Percentiles rank a stretch among this genome's conserved stretches.
phyloP scores from a whole-genome alignment of 2,888 invertebrate genomes.

The Sycophila texana region DNA sequence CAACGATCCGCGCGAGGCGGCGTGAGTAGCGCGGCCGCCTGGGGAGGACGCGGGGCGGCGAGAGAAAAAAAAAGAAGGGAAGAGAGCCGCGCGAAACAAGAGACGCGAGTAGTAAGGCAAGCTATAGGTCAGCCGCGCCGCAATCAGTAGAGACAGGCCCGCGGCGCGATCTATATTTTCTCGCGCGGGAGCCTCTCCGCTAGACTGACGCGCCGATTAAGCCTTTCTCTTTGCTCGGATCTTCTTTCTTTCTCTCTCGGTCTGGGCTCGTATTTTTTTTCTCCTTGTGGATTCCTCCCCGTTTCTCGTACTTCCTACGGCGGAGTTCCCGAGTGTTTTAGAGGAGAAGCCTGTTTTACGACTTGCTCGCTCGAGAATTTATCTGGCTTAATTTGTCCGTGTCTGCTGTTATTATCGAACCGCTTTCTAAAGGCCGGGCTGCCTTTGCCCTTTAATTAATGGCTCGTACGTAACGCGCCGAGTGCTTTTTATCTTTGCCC shows the following conservation, averaged over 20 bases:
- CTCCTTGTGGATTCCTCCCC: background rate
- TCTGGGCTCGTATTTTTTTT: background rate
- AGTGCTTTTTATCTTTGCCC: conserved; percentile 7
- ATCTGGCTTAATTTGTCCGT: conserved; percentile 41
- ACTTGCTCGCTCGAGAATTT: conserved; percentile 24
- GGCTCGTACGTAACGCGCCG: too few relatives aligned
- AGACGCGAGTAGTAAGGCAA: conserved; percentile 23
- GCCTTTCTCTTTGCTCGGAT: too few relatives aligned
- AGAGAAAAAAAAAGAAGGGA: background rate
- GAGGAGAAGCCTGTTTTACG: conserved; percentile 15
- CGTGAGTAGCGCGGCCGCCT: background rate
- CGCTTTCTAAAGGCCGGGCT: background rate
- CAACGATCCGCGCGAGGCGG: conserved; percentile 4
- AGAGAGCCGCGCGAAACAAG: background rate
- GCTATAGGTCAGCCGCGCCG: conserved; percentile 26
- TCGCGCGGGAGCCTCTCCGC: background rate
- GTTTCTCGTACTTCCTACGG: background rate
- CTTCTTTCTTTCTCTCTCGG: too few relatives aligned
- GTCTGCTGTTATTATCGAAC: conserved; percentile 28
- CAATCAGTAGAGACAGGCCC: conserved; percentile 23
- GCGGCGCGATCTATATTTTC: background rate
- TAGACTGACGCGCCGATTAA: background rate
- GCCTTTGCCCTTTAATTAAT: too few relatives aligned
- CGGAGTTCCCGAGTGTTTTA: conserved; percentile 12
- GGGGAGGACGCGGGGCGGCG: background rate